phyloP scores from a whole-genome alignment of 1,140 invertebrate species.

The Lepidurus packardi region DNA sequence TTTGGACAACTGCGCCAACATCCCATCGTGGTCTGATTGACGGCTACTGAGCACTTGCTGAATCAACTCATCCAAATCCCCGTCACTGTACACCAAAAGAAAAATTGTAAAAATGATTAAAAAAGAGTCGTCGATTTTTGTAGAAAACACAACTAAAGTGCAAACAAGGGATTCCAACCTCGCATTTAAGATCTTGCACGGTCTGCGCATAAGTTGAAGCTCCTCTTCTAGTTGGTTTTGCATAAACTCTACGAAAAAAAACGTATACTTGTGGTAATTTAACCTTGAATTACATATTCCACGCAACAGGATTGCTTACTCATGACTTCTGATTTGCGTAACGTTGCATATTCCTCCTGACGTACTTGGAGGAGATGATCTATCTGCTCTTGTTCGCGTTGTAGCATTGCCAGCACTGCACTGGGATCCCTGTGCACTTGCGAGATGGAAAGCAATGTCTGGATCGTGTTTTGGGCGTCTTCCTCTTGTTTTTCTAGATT shows the following conservation, averaged over 20 bases:
- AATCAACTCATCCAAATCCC: slow-evolving; percentile 27
- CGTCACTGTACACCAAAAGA: slow-evolving; percentile 20
- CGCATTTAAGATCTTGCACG: background rate
- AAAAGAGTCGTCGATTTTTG: background rate
- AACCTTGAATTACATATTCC: background rate
- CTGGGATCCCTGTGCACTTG: slow-evolving; percentile 23
- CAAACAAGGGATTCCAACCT: background rate
- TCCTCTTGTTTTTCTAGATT: slow-evolving; percentile 26
- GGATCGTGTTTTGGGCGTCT: slow-evolving; percentile 15
- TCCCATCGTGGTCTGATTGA: slow-evolving; percentile 28
- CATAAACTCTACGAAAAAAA: slow-evolving; percentile 25
- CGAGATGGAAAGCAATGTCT: slow-evolving; percentile 4
- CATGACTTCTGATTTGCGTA: slow-evolving; percentile 1
- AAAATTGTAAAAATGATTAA: background rate
- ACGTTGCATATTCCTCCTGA: slow-evolving; percentile 25
- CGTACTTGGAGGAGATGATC: slow-evolving; percentile 10
- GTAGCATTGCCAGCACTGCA: background rate
- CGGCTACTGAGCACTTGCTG: slow-evolving; percentile 25
- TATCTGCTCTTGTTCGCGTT: slow-evolving; percentile 26
- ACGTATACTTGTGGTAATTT: background rate
- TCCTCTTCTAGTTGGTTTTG: slow-evolving; percentile 31
- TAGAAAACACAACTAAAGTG: background rate
- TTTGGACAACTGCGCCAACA: slow-evolving; percentile 26
- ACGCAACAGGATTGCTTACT: background rate
- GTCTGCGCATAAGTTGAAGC: background rate